These are phyloP conservation scores for Drosophila borealis DNA, from an alignment of 2,888 invertebrate species.

Conservation along the genomic window DNA sequence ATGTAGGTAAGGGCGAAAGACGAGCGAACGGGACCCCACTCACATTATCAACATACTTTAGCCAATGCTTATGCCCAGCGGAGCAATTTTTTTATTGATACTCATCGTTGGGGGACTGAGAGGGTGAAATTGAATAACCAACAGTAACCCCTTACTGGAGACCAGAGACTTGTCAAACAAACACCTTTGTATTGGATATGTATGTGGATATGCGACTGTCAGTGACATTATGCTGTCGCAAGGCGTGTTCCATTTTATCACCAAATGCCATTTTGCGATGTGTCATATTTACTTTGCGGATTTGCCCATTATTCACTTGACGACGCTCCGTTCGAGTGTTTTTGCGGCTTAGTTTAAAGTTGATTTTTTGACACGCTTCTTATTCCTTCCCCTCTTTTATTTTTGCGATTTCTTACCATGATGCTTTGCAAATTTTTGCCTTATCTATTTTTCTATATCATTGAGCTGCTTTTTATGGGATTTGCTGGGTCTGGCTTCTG, in stretches of 20 bases:
- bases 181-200: constrained; percentile 59
- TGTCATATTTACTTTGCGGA: constrained; percentile 79
- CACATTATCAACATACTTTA: constrained; percentile 42
- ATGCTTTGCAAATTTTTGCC: constrained; percentile 66
- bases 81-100: constrained; percentile 79
- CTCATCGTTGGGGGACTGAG: constrained; percentile 33
- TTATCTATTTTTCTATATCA: constrained; percentile 76
- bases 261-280: constrained; percentile 77
- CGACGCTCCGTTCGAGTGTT: constrained; percentile 66
- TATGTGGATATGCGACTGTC: constrained; percentile 55
- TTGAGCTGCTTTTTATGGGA: constrained; percentile 78
- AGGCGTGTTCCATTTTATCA: constrained; percentile 63
- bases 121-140: constrained; percentile 29
- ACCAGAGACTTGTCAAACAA: constrained; percentile 62
- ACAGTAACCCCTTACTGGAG: constrained; percentile 56
- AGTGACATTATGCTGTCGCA: constrained; percentile 43
- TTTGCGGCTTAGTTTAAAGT: constrained; percentile 75
- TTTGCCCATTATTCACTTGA: constrained; percentile 80
- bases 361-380: constrained; percentile 69
- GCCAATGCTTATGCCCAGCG: constrained; percentile 67
- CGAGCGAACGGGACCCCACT: constrained; percentile 2
- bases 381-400: constrained; percentile 16
- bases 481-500: constrained; percentile 46
- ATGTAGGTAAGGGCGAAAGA: background rate
- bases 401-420: constrained; percentile 27